These are phyloP conservation scores for Dasyornis broadbenti DNA, from an alignment of 2,113 vertebrate genomes.

Conservation along the genomic window DNA sequence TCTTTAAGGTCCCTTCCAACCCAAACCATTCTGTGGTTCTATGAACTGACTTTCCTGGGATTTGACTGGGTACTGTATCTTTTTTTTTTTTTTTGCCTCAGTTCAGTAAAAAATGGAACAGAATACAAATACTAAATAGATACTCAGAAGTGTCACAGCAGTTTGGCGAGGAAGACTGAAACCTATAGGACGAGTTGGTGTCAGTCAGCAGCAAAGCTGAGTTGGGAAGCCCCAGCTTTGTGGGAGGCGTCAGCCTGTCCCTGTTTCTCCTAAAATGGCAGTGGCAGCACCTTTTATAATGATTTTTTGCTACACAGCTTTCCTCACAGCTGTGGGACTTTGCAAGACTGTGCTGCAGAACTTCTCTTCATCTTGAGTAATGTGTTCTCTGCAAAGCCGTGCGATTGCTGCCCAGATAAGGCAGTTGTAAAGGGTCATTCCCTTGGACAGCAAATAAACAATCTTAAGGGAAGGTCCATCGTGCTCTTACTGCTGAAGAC, in stretches of 20 bases:
- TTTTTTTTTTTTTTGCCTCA: not conserved
- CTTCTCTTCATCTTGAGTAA: not conserved
- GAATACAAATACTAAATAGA: not conserved
- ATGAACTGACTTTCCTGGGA: not conserved
- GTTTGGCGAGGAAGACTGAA: not conserved
- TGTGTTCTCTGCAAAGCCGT: not conserved
- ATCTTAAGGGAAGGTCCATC: not conserved
- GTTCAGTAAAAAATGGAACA: not conserved
- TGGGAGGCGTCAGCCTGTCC: not conserved
- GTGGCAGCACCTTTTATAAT: not conserved
- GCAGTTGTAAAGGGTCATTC: not conserved
- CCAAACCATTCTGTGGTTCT: not conserved
- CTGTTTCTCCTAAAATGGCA: not conserved
- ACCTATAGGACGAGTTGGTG: not conserved
- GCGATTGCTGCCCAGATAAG: not conserved
- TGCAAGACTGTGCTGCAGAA: not conserved
- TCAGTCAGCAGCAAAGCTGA: not conserved
- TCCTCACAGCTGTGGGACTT: not conserved
- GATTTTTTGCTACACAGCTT: not conserved
- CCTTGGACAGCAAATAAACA: not conserved
- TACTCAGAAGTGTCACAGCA: not conserved
- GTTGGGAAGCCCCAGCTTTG: not conserved
- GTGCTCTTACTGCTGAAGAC: not conserved
- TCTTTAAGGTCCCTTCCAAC: not conserved
- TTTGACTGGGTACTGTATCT: not conserved